Base-by-base conservation (phyloP, 2,888 invertebrate species). In the Dendrolimus pini region DNA sequence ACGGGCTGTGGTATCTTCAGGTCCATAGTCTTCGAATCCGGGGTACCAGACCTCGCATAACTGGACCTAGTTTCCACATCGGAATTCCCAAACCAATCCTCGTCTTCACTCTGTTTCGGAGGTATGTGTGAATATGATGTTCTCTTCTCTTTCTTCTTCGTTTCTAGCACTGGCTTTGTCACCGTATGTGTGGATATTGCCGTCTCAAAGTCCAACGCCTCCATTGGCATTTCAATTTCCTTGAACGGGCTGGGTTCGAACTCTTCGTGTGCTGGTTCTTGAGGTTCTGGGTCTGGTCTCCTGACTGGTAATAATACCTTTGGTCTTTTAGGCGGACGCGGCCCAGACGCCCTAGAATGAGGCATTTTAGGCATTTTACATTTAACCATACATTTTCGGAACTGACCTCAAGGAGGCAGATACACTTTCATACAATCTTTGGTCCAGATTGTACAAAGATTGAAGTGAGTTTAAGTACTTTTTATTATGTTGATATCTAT, bases 131-230 rank as follows among this genome's bases (percentile, higher is more conserved):
- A 77, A 13, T 82, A 78, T 2, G 70, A 72, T 62, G 75, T 79
- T 52, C 71, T 72, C 54, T 74, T 80, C 53, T 79, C 58, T 59
- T 70, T 80, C 61, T 65, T 74, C 55, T 62, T 72, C 30, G 65
- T 71, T 0, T 75, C 75, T 2, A 63, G 53, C 0, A 63, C 1
- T 0, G 85, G 83, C 58, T 82, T 88, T 0, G 85, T 80, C 2
- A 88, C 88, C 0, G 88, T 88, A 57, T 89, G 88, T 0, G 87
- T 82, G 0, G 87, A 85, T 58, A 89, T 89, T 0, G 82, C 84
- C 0, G 79, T 71, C 61, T 90, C 89, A 8, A 88, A 88, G 62
- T 90, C 90, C 41, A 83, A 64, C 0, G 65, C 55, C 0, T 75
- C 74, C 0, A 75, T 55, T 6, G 59, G 54, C 0, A 72, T 58